A percentile compares a stretch with the other conserved stretches of the same genome.
Evolutionary conservation across 2,888 invertebrate species (phyloP).

Genomic region (Drosophila robusta): DNA sequence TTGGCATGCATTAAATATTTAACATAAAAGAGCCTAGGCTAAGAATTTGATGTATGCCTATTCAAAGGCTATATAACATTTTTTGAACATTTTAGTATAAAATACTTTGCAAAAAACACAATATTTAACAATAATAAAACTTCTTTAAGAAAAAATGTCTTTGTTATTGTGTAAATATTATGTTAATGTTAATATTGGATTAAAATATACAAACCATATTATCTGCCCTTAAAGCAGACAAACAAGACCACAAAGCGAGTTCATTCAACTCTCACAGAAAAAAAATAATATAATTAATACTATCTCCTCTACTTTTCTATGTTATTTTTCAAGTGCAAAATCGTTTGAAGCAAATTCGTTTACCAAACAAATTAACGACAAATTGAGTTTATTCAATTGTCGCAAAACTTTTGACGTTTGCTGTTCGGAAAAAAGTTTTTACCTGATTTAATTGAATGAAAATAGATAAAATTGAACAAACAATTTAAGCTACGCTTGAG

Average conservation of each 20-base stretch:
- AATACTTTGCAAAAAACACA: too few relatives aligned
- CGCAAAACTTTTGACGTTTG: neutral
- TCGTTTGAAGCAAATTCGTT: conserved; percentile 8
- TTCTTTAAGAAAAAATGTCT: too few relatives aligned
- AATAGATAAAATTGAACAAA: conserved; percentile 44
- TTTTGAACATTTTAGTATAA: too few relatives aligned
- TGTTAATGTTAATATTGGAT: too few relatives aligned
- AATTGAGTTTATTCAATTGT: conserved; percentile 17
- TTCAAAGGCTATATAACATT: too few relatives aligned
- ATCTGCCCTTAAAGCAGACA: neutral
- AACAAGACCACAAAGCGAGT: neutral
- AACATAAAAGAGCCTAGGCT: too few relatives aligned
- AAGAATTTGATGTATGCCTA: too few relatives aligned
- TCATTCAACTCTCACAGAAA: neutral
- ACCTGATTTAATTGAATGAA: conserved; percentile 59
- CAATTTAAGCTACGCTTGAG: conserved; percentile 50
- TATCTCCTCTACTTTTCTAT: too few relatives aligned
- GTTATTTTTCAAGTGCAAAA: conserved; percentile 16
- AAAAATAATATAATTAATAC: neutral
- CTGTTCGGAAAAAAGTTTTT: conserved; percentile 8
- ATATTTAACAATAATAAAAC: too few relatives aligned
- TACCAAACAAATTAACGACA: conserved; percentile 5
- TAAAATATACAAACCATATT: too few relatives aligned
- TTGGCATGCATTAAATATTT: too few relatives aligned
- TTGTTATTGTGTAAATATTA: too few relatives aligned